Evolutionary conservation across 2,113 vertebrate species (phyloP).

Genomic region (Sinocyclocheilus anophthalmus): DNA sequence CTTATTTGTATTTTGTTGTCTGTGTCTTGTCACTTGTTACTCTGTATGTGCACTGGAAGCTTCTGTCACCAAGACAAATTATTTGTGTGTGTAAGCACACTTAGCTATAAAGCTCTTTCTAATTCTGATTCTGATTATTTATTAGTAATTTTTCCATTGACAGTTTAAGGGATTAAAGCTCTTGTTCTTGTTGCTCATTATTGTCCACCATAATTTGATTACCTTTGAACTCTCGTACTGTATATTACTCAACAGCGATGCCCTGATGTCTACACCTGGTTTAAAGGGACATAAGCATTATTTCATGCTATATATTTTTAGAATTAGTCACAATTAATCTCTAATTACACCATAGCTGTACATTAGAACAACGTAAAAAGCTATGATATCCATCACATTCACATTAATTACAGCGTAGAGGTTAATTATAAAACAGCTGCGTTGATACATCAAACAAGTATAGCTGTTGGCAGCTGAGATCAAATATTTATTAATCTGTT

Average conservation of each 20-base stretch:
- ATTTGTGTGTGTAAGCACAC: too few relatives aligned
- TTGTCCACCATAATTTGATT: too few relatives aligned
- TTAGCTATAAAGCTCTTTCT: too few relatives aligned
- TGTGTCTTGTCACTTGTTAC: too few relatives aligned
- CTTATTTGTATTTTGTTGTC: too few relatives aligned
- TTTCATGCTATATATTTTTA: background rate
- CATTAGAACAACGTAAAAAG: constrained; percentile 49
- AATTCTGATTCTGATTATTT: background rate
- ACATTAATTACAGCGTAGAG: constrained; percentile 60
- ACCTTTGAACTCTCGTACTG: background rate
- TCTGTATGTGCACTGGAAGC: too few relatives aligned
- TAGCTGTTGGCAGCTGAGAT: constrained; percentile 28
- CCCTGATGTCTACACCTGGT: background rate
- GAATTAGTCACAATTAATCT: constrained; percentile 6
- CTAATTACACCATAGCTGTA: constrained; percentile 53
- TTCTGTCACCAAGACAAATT: too few relatives aligned
- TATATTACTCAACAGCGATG: background rate
- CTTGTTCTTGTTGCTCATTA: background rate
- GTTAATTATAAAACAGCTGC: constrained; percentile 63
- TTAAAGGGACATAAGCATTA: background rate
- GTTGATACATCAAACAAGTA: constrained; percentile 50
- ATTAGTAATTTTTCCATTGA: background rate
- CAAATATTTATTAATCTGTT: constrained; percentile 64
- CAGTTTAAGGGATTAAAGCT: background rate
- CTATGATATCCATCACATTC: constrained; percentile 59